Percentiles rank a stretch among this genome's conserved stretches.
These are phyloP conservation scores for Cryptotis parvus DNA, from an alignment of 2,113 vertebrate species.

Conservation along the genomic window DNA sequence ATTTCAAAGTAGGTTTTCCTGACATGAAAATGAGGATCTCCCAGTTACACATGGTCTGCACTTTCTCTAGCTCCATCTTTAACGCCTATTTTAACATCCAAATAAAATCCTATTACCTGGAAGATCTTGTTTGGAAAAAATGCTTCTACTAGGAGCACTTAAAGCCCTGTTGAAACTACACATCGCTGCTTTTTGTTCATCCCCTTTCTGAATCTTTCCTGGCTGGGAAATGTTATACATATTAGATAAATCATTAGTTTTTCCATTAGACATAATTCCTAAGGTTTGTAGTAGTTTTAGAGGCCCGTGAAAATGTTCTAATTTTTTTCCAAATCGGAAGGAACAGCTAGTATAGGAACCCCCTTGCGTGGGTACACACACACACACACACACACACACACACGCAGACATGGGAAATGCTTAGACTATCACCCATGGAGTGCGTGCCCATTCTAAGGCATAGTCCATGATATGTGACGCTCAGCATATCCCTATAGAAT, in stretches of 20 bases:
- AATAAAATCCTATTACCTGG: not conserved
- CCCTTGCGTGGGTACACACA: too few relatives aligned
- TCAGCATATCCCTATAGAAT: conserved; percentile 1
- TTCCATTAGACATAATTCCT: not conserved
- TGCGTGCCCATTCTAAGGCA: not conserved
- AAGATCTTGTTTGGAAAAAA: conserved; percentile 22
- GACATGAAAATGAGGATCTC: not conserved
- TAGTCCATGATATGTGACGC: not conserved
- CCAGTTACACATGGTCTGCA: not conserved
- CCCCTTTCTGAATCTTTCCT: not conserved
- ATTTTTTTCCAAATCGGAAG: conserved; percentile 7
- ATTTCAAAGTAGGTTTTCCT: too few relatives aligned
- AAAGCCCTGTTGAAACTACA: not conserved
- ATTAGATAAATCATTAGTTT: not conserved
- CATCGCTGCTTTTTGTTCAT: not conserved
- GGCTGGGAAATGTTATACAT: conserved; percentile 11
- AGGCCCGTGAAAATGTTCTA: not conserved
- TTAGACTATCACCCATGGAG: not conserved
- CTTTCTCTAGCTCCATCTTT: not conserved
- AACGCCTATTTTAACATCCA: not conserved
- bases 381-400: not conserved
- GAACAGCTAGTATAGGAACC: too few relatives aligned
- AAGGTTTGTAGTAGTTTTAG: not conserved
- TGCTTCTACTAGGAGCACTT: not conserved
- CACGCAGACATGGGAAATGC: too few relatives aligned